Evolutionary conservation across 1,140 invertebrate genomes (phyloP).

Genomic region (Penaeus indicus): DNA sequence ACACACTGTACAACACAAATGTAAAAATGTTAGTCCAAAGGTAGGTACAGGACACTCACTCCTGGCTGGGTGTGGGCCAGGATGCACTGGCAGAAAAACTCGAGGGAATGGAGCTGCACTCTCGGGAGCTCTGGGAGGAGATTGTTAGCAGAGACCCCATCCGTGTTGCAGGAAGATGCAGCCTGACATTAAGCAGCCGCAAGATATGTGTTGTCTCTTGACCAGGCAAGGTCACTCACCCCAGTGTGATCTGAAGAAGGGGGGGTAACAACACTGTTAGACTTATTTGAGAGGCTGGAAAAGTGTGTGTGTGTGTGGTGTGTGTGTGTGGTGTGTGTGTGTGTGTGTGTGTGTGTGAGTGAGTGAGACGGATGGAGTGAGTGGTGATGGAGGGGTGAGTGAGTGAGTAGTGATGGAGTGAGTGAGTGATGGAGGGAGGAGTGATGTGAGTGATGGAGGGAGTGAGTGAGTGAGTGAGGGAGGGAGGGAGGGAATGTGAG

Average conservation of each 20-base stretch:
- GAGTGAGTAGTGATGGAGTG: background rate
- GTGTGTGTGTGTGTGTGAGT: background rate
- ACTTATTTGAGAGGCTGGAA: background rate
- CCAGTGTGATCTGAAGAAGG: constrained; percentile 16
- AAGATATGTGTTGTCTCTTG: constrained; percentile 31
- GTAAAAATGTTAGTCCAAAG: too few relatives aligned
- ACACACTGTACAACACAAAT: too few relatives aligned
- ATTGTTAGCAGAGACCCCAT: constrained; percentile 39
- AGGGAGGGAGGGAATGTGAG: too few relatives aligned
- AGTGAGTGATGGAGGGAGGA: background rate
- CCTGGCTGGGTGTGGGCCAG: background rate
- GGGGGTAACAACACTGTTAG: background rate
- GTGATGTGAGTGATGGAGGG: too few relatives aligned
- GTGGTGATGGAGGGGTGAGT: background rate
- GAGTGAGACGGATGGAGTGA: background rate
- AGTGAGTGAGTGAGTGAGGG: too few relatives aligned
- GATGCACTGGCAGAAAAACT: constrained; percentile 23
- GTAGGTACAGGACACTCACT: too few relatives aligned
- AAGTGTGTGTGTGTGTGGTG: too few relatives aligned
- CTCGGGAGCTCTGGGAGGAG: constrained; percentile 28
- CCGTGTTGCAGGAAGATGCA: constrained; percentile 35
- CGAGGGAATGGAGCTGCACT: constrained; percentile 25
- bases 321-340: background rate
- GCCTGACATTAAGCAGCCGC: constrained; percentile 33
- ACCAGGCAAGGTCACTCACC: constrained; percentile 42